Evolutionary conservation across 2,797 vertebrate species (phyloP), one percentile per base, ranked within the genome.

Genomic region (Chaunax sp.): DNA sequence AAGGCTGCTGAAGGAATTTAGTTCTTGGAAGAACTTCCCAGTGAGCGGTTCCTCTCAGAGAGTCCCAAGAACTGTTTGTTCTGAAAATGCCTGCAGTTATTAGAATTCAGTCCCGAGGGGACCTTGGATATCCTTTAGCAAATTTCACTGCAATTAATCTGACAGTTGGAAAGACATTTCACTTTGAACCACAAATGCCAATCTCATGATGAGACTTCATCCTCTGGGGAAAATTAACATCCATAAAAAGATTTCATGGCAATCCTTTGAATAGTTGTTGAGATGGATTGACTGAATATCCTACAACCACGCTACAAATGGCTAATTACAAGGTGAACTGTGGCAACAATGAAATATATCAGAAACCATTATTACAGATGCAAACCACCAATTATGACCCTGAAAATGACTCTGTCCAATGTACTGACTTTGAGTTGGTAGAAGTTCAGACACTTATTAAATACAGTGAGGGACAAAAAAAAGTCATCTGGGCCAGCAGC

Each of bases 391-490:
- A n/a, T 26, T 20, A 19, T 4, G 8, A 3, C 8, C 28, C 33
- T 70, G 47, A 56, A 53, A 54, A 47, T 20, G 38, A 19, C 26
- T 51, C 5, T 5, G 23, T n/a, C 8, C 25, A 26, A 28, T 18
- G 16, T 57, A 41, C 18, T 55, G 45, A 52, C 51, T 56, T 68
- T 33, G 64, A 56, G 45, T 58, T 68, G 56, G 41, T 30, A 56
- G 62, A 73, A 44, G 52, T 55, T 64, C 38, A 46, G 41, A n/a
- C 33, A 57, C 23, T 30, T 58, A 58, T 35, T 55, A 66, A 62
- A 62, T 37, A 41, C 45, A 77, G 26, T 47, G 19, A 69, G 47
- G 55, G 54, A 75, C 47, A 70, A 64, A 35, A n/a, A 69, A 25
- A 19, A 33, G 49, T 69, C 33, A 43, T 62, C 38, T 68, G 65